Conservation (phyloP, 64 coral and sea anemone genomes). For the Orbicella faveolata region DNA sequence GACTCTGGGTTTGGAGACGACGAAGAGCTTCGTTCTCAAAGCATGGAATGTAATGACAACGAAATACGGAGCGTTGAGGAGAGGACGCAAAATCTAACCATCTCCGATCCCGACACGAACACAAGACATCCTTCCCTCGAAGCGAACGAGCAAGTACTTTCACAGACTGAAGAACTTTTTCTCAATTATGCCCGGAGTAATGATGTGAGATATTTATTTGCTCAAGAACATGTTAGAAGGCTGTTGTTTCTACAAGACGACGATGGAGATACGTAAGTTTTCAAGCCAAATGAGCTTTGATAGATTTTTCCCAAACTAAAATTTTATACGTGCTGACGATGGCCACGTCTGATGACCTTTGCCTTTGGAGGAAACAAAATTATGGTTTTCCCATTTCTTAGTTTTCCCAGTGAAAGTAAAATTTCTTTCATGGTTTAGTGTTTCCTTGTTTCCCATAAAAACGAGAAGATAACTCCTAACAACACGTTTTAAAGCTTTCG, state of each 20-base stretch:
- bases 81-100: slow-evolving; percentile 21
- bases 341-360: not conserved
- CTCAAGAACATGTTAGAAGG: slow-evolving; percentile 55
- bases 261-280: slow-evolving; percentile 94
- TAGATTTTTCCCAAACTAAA: not conserved
- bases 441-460: not conserved
- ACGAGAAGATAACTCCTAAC: no score
- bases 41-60: slow-evolving; percentile 17
- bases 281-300: not conserved
- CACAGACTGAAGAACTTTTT: slow-evolving; percentile 42
- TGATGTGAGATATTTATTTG: slow-evolving; percentile 73
- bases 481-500: no score
- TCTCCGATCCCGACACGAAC: slow-evolving; percentile 17
- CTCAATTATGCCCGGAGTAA: slow-evolving; percentile 68
- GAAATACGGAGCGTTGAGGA: slow-evolving; percentile 13
- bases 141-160: not conserved
- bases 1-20: slow-evolving; percentile 85
- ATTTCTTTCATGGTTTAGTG: not conserved
- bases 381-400: not conserved
- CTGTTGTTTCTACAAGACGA: slow-evolving; percentile 68
- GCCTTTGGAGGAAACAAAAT: not conserved
- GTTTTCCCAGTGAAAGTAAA: not conserved
- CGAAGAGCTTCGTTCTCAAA: slow-evolving; percentile 37
- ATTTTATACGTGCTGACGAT: not conserved
- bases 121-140: not conserved